Conservation (phyloP, 30 jellyfish, hydroid and myxozoan species). For the Phacellophora camtschatica region DNA sequence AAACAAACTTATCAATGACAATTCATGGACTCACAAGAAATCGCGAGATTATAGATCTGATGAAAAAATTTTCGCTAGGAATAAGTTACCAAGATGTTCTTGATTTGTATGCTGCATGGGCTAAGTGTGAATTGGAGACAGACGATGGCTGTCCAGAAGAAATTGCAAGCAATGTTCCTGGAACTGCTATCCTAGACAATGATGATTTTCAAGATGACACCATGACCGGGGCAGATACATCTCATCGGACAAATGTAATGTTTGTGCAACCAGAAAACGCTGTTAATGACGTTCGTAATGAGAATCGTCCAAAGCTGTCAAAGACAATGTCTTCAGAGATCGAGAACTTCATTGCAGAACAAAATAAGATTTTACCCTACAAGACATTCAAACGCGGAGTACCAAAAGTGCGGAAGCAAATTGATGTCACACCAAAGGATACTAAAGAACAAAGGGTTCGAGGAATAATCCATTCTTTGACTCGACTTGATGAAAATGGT, state of each 20-base stretch:
- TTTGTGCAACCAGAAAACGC: conserved; percentile 12
- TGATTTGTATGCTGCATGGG: conserved; percentile 34
- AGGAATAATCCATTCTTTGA: conserved; percentile 42
- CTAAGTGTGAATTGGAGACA: conserved; percentile 20
- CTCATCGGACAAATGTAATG: conserved; percentile 43
- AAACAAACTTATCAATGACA: conserved; percentile 21
- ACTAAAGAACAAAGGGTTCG: conserved; percentile 13
- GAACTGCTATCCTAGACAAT: conserved; percentile 31
- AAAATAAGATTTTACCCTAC: conserved; percentile 5
- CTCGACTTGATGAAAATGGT: conserved; percentile 9
- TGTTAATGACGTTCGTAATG: not conserved
- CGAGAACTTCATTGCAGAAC: conserved; percentile 10
- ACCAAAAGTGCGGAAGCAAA: not conserved
- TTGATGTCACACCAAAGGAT: conserved; percentile 24
- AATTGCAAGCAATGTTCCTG: conserved; percentile 25
- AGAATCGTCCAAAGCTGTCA: conserved; percentile 6
- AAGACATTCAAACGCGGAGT: conserved; percentile 18
- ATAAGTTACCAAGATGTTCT: conserved; percentile 24
- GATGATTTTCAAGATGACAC: conserved; percentile 45
- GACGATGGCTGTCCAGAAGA: conserved; percentile 39
- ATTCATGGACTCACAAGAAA: conserved; percentile 49
- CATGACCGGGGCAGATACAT: conserved; percentile 34
- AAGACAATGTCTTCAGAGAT: conserved; percentile 21
- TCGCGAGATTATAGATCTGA: conserved; percentile 17
- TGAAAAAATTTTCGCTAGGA: not conserved